Base-by-base conservation (phyloP, 2,797 vertebrate species). In the Siniperca scherzeri region DNA sequence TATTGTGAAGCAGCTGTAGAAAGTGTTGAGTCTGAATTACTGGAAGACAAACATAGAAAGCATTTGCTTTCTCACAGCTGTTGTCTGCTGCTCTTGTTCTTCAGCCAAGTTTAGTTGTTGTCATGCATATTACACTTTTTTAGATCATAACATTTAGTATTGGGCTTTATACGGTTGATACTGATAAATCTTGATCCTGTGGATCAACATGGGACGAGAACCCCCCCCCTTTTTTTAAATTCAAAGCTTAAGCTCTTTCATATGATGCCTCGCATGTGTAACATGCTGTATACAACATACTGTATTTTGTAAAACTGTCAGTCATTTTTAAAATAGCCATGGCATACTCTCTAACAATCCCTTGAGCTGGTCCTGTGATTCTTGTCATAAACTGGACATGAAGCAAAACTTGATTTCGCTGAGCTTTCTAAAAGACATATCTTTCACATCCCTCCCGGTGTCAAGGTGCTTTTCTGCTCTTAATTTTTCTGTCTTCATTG, bases 1-100 rank as follows among this genome's bases (percentile, higher is more conserved):
- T 85, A 74, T 88, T 81, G 72, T 82, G 80, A 89, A 90, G 82
- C 89, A 92, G 90, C 84, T 87, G 90, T 68, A 75, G 61, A 91
- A 90, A 86, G 61, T 56, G 77, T 86, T 62, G 81, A 89, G 77
- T 87, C 82, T 89, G 85, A 88, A 80, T 88, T 84, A 87, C 84
- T 22, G 62, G 42, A 81, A 88, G 79, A 88, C 77, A 83, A 84
- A 90, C 77, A 69, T 62, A 55, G 56, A 88, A 85, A 80, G 80
- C 89, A 91, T 91, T 87, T 84, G 87, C 80, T 74, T 88, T 82
- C 72, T 87, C 65, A 59, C 87, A 90, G 83, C 81, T 89, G 85
- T 79, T 73, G 77, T 83, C 84, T 78, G 78, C 84, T 78, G 78
- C 72, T 78, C 13, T 50, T n/a, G 46, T 70, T 81, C 55, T 79